phyloP scores from a whole-genome alignment of 2,888 invertebrate species.

The Hemaris fuciformis region DNA sequence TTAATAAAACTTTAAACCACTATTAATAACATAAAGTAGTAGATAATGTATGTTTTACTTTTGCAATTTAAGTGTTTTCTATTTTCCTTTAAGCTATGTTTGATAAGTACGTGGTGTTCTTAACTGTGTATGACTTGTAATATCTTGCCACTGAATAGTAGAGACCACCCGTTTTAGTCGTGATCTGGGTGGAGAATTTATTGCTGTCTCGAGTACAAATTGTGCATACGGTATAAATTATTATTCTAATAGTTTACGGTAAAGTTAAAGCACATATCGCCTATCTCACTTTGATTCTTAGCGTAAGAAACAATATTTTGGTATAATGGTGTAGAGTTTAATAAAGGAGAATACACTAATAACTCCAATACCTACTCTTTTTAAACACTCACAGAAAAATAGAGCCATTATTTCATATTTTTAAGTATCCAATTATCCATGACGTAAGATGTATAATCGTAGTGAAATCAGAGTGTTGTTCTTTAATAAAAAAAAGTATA shows the following conservation, averaged over 20 bases:
- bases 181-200: conserved; percentile 3
- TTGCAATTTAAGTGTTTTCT: background rate
- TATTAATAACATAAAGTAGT: background rate
- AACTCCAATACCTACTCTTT: too few relatives aligned
- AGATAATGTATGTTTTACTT: background rate
- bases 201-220: background rate
- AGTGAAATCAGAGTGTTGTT: too few relatives aligned
- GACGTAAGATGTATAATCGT: too few relatives aligned
- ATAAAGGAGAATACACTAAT: too few relatives aligned
- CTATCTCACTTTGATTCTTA: too few relatives aligned
- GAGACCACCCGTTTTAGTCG: conserved; percentile 8
- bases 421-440: too few relatives aligned
- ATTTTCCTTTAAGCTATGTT: background rate
- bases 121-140: background rate
- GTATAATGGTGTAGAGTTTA: too few relatives aligned
- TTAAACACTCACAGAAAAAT: too few relatives aligned
- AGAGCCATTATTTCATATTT: too few relatives aligned
- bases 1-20: too few relatives aligned
- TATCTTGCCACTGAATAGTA: background rate
- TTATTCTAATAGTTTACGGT: background rate
- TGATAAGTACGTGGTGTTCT: background rate
- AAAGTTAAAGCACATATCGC: background rate
- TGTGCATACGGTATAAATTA: background rate
- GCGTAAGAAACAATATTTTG: too few relatives aligned
- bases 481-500: too few relatives aligned